Evolutionary conservation across 2,888 invertebrate species (phyloP), one percentile per base, ranked within the genome.

Genomic region (Parelbella ahira): DNA sequence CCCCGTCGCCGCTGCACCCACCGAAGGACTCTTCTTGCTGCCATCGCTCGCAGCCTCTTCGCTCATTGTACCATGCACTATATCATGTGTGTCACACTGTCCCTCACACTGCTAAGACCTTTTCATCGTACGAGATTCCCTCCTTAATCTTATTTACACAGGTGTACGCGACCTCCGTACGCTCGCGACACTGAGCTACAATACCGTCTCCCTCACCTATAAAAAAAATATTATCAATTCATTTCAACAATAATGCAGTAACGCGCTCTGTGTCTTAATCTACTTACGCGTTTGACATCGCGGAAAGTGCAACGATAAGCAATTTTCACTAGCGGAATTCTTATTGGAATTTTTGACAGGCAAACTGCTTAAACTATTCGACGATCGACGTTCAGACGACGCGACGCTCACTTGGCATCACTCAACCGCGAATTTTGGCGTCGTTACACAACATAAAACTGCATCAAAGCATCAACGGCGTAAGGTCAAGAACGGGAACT

Each of bases 381-480:
- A 12, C 4, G 36, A 42, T 23, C 24, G 11, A 30, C 12, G 23
- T 2, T 10, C 5, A 12, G 5, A 7, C 34, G 23, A 29, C 23
- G 29, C 34, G 24, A 37, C 25, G 27, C 53, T 67, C 67, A 73
- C 65, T 84, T 86, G 84, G 84, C 84, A 84, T 69, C 66, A 58
- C 50, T 67, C 55, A 58, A 62, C 53, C 56, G 53, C 55, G 54
- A 68, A 61, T 68, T 74, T 78, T 84, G 79, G 82, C 81, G 76
- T 79, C 70, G 76, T 87, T 84, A 83, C 82, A 86, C 87, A 87
- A 87, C 79, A 66, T 69, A 68, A 64, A 74, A 71, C 47, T 59
- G 58, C 74, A 76, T 65, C 62, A 58, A 60, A 57, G 60, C 62
- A 65, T 67, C 60, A 68, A 68, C 71, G 69, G 68, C 72, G 58